Evolutionary conservation across 2,797 vertebrate species (phyloP).

Genomic region (Natrix natrix): DNA sequence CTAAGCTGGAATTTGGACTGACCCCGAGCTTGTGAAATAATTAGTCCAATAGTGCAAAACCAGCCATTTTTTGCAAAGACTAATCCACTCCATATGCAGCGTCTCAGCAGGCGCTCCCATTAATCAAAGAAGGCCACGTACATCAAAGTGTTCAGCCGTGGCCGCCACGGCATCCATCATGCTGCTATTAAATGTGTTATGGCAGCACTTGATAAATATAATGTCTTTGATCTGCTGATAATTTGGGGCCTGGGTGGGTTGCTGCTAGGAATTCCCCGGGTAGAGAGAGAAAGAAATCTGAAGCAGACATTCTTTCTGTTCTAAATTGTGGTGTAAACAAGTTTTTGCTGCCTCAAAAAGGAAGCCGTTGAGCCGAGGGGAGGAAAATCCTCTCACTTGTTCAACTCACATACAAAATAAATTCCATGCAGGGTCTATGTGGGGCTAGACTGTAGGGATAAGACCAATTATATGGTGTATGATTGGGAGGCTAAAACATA

Average conservation of each 20-base stretch:
- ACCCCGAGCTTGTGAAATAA: slow-evolving; percentile 81
- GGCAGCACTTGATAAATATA: slow-evolving; percentile 75
- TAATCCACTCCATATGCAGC: slow-evolving; percentile 81
- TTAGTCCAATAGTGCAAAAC: slow-evolving; percentile 84
- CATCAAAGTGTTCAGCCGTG: slow-evolving; percentile 80
- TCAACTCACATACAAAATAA: background rate
- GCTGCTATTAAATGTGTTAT: slow-evolving; percentile 72
- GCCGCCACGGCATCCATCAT: slow-evolving; percentile 79
- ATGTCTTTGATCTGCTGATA: slow-evolving; percentile 75
- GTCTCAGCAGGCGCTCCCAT: slow-evolving; percentile 78
- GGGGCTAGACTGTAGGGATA: background rate
- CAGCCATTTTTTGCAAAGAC: slow-evolving; percentile 83
- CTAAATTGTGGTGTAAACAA: slow-evolving; percentile 36
- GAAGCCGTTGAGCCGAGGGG: background rate
- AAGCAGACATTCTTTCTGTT: slow-evolving; percentile 22
- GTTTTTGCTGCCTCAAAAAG: slow-evolving; percentile 2
- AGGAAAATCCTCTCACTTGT: background rate
- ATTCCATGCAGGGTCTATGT: background rate
- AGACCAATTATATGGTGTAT: background rate
- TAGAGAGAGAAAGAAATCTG: slow-evolving; percentile 32
- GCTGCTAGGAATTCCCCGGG: slow-evolving; percentile 59
- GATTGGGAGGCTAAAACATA: background rate
- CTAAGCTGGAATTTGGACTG: slow-evolving; percentile 68
- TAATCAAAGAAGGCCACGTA: slow-evolving; percentile 82
- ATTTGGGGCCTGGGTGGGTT: slow-evolving; percentile 64